phyloP scores from a whole-genome alignment of 2,113 vertebrate species.

The Antechinus stuartii region DNA sequence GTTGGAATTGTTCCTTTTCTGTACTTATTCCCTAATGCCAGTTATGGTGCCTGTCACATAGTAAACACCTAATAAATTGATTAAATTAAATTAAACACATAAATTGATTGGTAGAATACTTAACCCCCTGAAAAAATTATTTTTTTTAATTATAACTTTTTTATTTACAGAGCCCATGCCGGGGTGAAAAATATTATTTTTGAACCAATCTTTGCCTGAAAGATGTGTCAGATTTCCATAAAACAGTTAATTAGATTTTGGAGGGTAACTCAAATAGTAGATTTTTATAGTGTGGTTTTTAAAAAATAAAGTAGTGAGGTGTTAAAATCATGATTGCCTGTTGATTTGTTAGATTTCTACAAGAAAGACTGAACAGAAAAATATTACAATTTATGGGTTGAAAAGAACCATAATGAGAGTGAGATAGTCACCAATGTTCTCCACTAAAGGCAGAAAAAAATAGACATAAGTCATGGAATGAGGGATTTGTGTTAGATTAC shows the following conservation, averaged over 20 bases:
- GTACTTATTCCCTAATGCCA: no score
- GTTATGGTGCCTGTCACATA: no score
- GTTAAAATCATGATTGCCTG: not conserved
- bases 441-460: not conserved
- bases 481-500: not conserved
- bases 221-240: not conserved
- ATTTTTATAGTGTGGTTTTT: not conserved
- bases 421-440: conserved; percentile 8
- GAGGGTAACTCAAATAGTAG: not conserved
- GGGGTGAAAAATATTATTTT: no score
- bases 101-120: no score
- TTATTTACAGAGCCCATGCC: no score
- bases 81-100: no score
- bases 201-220: no score
- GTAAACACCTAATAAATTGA: no score
- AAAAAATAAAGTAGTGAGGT: not conserved
- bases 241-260: not conserved
- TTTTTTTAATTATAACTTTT: no score
- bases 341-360: not conserved
- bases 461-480: not conserved
- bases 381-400: not conserved
- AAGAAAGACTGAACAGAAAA: not conserved
- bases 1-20: no score
- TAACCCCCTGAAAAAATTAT: no score
- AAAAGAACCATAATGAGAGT: not conserved